Base-by-base conservation (phyloP, 2,113 vertebrate species). In the Gallinago paraguaiae region DNA sequence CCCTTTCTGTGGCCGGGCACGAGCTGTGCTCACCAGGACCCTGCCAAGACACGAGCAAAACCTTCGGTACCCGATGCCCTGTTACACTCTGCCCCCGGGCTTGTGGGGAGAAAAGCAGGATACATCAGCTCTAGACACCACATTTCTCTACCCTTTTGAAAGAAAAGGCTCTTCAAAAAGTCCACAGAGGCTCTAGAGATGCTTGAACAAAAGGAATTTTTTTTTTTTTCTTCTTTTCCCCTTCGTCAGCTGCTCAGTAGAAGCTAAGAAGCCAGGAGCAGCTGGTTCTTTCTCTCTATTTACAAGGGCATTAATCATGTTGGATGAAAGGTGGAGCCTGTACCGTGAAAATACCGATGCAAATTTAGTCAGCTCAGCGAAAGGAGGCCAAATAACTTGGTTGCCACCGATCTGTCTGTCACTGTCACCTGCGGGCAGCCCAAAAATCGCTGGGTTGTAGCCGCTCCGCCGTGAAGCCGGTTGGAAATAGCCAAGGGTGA, bases 221-320 rank as follows among this genome's bases (percentile, higher is more conserved):
- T 48, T 53, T 68, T 87, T 71, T 28, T 54, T 17, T 54, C 13
- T 23, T 50, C 25, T 25, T 51, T 30, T 50, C 11, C 22, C 27
- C 17, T 30, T 51, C 35, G 5, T 79, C 90, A 92, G 82, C 95
- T 92, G 95, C 91, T 96, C 46, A 3, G 30, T 22, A 71, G 85
- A 90, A 81, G 94, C 80, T 18, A 56, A 86, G 91, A 23, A 95
- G 89, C 88, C 91, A 94, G 90, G 25, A 91, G 89, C 93, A 95
- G 92, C 91, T 90, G 90, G 57, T 86, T 91, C 91, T 90, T 93
- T 91, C 91, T 69, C 65, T 48, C 56, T 48, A 43, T 90, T 85
- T 93, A 85, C 95, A 92, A 67, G 74, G 31, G 87, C 89, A 53
- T 96, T 79, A 68, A 94, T 97, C 91, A 68, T 2, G 86, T 90